These are phyloP conservation scores for Leucophora obtusa DNA, from an alignment of 2,888 invertebrate species.

Conservation along the genomic window DNA sequence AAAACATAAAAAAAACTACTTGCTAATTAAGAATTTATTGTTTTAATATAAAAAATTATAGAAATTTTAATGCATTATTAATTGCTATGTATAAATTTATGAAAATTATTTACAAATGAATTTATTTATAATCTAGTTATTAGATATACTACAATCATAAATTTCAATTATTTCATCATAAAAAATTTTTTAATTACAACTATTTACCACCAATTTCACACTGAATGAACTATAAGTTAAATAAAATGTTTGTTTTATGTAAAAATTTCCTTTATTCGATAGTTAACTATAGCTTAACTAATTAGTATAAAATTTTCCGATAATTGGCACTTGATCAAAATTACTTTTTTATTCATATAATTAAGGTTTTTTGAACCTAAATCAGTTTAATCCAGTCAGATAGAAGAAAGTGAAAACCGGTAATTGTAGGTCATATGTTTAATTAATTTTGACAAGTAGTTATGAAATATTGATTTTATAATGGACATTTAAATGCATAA, in stretches of 20 bases:
- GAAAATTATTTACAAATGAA: neutral
- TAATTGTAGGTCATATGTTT: slow-evolving; percentile 21
- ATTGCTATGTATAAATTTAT: neutral
- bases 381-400: slow-evolving; percentile 3
- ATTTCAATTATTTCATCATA: neutral
- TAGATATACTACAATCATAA: too few relatives aligned
- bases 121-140: too few relatives aligned
- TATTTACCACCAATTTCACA: neutral
- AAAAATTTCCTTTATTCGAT: too few relatives aligned
- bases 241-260: too few relatives aligned
- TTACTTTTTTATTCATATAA: neutral
- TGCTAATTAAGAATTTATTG: neutral
- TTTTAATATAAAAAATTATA: neutral
- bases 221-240: too few relatives aligned
- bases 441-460: slow-evolving; percentile 6
- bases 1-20: neutral
- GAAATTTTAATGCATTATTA: neutral
- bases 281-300: neutral
- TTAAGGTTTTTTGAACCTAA: slow-evolving; percentile 46
- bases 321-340: neutral
- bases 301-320: neutral
- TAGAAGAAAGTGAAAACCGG: slow-evolving; percentile 4
- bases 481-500: too few relatives aligned
- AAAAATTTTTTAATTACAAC: neutral
- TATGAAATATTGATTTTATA: neutral